Conservation (phyloP, 2,797 vertebrate genomes). For the Chromobotia macracanthus region DNA sequence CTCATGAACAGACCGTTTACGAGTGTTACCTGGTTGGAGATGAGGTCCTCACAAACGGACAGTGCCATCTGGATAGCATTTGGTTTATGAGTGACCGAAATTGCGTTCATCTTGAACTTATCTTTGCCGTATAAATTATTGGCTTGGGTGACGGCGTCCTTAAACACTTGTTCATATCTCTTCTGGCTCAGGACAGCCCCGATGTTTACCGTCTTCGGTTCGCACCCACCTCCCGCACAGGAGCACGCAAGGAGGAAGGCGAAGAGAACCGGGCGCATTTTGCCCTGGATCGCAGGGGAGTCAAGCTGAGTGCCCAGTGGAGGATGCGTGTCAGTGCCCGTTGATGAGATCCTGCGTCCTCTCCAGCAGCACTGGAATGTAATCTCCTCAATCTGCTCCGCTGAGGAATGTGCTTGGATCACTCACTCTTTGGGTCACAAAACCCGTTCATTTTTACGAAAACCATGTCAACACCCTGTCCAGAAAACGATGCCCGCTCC, state of each 20-base stretch:
- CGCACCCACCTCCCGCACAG: conserved; percentile 84
- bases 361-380: conserved; percentile 58
- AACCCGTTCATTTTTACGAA: conserved; percentile 31
- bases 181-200: conserved; percentile 94
- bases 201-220: conserved; percentile 90
- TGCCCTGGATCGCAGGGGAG: conserved; percentile 47
- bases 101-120: conserved; percentile 88
- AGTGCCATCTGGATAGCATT: conserved; percentile 91
- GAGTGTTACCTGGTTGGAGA: conserved; percentile 84
- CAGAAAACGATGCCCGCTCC: conserved; percentile 42
- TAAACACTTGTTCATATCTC: conserved; percentile 91
- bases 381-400: conserved; percentile 42
- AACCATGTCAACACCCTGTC: conserved; percentile 23
- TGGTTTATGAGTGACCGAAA: conserved; percentile 87
- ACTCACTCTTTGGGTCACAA: conserved; percentile 15
- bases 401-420: conserved; percentile 45
- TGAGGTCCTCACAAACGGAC: conserved; percentile 87
- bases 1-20: neutral
- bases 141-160: conserved; percentile 89
- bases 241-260: conserved; percentile 85
- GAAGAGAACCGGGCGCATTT: conserved; percentile 83
- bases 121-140: conserved; percentile 87
- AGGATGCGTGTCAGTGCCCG: conserved; percentile 45
- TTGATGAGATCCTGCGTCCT: conserved; percentile 35
- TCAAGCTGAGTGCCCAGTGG: conserved; percentile 55